Conservation (phyloP, 2,113 vertebrate species). For the Oncorhynchus gorbuscha region DNA sequence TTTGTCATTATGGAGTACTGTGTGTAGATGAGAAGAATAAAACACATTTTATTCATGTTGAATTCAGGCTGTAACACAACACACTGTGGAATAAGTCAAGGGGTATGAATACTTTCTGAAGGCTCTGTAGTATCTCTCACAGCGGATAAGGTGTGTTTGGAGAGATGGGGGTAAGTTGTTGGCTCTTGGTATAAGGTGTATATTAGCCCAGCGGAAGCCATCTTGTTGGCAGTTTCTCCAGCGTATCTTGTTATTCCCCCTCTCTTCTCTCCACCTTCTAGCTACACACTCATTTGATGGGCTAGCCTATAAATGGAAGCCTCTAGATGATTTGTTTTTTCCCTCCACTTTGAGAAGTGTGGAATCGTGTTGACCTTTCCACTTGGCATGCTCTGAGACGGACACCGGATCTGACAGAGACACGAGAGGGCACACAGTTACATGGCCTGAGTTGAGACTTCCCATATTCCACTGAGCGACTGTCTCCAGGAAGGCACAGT, state of each 20-base stretch:
- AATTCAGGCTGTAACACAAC: no score
- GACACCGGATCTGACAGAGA: conserved; percentile 56
- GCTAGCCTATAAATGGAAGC: no score
- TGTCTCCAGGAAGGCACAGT: conserved; percentile 25
- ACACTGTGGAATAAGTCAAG: no score
- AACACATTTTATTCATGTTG: no score
- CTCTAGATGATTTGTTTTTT: background rate
- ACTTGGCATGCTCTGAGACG: conserved; percentile 58
- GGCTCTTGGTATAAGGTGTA: background rate
- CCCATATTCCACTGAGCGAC: conserved; percentile 39
- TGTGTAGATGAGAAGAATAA: no score
- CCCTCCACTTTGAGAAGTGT: conserved; percentile 31
- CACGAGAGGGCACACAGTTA: conserved; percentile 34
- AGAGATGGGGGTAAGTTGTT: background rate
- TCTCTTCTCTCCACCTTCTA: no score
- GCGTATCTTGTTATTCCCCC: no score
- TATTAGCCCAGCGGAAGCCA: background rate
- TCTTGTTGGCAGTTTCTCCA: background rate
- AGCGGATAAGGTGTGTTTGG: background rate
- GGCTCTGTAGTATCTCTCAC: no score
- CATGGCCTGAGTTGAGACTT: conserved; percentile 39
- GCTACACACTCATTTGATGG: no score
- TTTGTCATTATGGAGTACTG: no score
- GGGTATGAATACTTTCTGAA: no score
- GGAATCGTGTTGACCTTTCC: conserved; percentile 69